Evolutionary conservation across 2,888 invertebrate genomes (phyloP).

Genomic region (Dryobotodes eremita): DNA sequence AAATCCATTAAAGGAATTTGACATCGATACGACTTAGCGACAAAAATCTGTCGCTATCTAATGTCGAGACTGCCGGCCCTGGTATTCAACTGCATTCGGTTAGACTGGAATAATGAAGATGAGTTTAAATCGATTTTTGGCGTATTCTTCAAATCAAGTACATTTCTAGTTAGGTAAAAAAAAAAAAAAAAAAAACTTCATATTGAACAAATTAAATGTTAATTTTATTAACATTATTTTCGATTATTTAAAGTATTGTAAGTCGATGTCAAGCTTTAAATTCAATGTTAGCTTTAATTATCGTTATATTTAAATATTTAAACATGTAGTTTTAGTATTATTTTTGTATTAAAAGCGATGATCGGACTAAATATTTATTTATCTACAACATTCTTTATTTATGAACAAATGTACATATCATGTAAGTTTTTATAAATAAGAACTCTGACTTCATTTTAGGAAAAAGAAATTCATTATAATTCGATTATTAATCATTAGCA

Average conservation of each 20-base stretch:
- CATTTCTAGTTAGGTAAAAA: constrained; percentile 51
- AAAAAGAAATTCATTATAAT: neutral
- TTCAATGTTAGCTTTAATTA: constrained; percentile 90
- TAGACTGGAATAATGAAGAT: neutral
- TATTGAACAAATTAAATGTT: constrained; percentile 46
- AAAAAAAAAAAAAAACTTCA: constrained; percentile 34
- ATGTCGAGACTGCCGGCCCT: too few relatives aligned
- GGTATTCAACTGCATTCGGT: too few relatives aligned
- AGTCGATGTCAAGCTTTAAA: constrained; percentile 90
- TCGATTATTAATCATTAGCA: neutral
- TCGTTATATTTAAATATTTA: constrained; percentile 81
- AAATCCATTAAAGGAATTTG: too few relatives aligned
- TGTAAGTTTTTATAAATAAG: constrained; percentile 62
- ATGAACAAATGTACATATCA: constrained; percentile 74
- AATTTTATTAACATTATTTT: constrained; percentile 66
- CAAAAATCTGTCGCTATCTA: too few relatives aligned
- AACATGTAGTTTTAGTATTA: constrained; percentile 66
- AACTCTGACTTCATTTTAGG: constrained; percentile 59
- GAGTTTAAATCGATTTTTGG: constrained; percentile 34
- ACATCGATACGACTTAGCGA: too few relatives aligned
- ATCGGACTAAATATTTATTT: constrained; percentile 60
- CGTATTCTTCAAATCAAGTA: constrained; percentile 37
- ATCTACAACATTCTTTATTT: constrained; percentile 67
- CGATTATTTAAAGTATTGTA: constrained; percentile 75
- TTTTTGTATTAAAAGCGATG: constrained; percentile 57